Evolutionary conservation across 2,888 invertebrate species (phyloP), one percentile per base, ranked within the genome.

Genomic region (Kryphioiulus occultus): DNA sequence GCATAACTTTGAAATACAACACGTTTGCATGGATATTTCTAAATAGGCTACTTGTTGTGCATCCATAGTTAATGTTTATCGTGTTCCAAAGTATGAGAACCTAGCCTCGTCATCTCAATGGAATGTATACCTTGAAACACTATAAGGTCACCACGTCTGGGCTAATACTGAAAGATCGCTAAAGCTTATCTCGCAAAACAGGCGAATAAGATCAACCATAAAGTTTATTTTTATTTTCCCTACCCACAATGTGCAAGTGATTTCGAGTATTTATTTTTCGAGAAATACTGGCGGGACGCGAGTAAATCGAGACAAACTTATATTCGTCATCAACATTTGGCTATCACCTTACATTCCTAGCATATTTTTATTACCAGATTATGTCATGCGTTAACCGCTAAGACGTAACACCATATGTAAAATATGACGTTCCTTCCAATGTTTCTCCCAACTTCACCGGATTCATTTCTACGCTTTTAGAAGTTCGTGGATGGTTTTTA

Each of bases 211-310:
- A 26, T 26, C 9, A 26, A 26, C 26, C 4, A 68, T 26, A 68
- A 68, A 22, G 68, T 68, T 68, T 68, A 68, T 68, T 68, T 68
- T 68, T 68, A 68, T 68, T 68, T 68, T 22, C 68, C n/a, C n/a
- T 12, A 9, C 22, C 22, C 9, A 1, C 26, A 68, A 68, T 26
- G 68, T 26, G 22, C 22, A 26, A 26, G 26, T 68, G 68, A 26
- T 68, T 68, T 68, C 26, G n/a, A 68, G 12, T 26, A 68, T 68
- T 68, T 68, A 68, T 68, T 68, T 53, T 68, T 26, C 68, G 0
- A 59, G 59, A 68, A 68, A 68, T 26, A 5, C 68, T 68, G 68
- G 59, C 59, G 26, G 26, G 68, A 26, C 26, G 26, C n/a, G 10
- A 9, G 68, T 22, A 68, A 68, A 68, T 68, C 68, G 68, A 68